A percentile compares a stretch with the other conserved stretches of the same genome.
These are phyloP conservation scores for Drosophila fungiperda DNA, from an alignment of 2,888 invertebrate genomes.

Conservation along the genomic window DNA sequence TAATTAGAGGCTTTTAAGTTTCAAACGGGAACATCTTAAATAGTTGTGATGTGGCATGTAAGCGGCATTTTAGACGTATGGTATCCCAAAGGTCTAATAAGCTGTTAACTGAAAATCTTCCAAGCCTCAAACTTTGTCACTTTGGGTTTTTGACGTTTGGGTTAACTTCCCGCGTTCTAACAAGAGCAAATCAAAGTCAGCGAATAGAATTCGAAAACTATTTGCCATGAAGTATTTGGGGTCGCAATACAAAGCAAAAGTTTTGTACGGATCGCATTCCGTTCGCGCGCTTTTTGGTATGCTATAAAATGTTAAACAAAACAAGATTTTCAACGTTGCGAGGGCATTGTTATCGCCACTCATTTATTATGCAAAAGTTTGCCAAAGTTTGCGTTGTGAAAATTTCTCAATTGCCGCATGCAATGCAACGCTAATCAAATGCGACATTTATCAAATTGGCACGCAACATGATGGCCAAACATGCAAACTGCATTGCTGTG, in stretches of 20 bases:
- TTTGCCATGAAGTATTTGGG: slow-evolving; percentile 44
- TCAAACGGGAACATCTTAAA: slow-evolving; percentile 6
- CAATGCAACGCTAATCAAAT: slow-evolving; percentile 63
- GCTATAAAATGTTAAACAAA: slow-evolving; percentile 56
- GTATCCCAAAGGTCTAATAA: slow-evolving; percentile 3
- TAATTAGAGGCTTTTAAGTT: slow-evolving; percentile 11
- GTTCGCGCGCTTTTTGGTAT: slow-evolving; percentile 47
- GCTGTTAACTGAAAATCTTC: slow-evolving; percentile 32
- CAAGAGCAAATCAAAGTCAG: slow-evolving; percentile 53
- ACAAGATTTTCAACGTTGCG: slow-evolving; percentile 45
- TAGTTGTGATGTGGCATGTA: slow-evolving; percentile 26
- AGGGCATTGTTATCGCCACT: slow-evolving; percentile 62
- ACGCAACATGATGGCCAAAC: slow-evolving; percentile 67
- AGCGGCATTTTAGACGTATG: slow-evolving; percentile 44
- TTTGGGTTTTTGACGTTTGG: slow-evolving; percentile 39
- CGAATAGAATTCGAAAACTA: slow-evolving; percentile 50
- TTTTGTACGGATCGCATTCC: slow-evolving; percentile 59
- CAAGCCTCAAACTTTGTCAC: slow-evolving; percentile 55
- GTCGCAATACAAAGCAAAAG: slow-evolving; percentile 38
- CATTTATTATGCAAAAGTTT: slow-evolving; percentile 72
- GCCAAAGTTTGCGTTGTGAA: slow-evolving; percentile 51
- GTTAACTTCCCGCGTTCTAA: slow-evolving; percentile 6
- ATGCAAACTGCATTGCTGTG: slow-evolving; percentile 47
- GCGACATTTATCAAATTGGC: slow-evolving; percentile 77
- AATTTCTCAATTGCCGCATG: slow-evolving; percentile 65